Evolutionary conservation across 2,113 vertebrate species (phyloP), one percentile per base, ranked within the genome.

Genomic region (human (Homo sapiens)): DNA sequence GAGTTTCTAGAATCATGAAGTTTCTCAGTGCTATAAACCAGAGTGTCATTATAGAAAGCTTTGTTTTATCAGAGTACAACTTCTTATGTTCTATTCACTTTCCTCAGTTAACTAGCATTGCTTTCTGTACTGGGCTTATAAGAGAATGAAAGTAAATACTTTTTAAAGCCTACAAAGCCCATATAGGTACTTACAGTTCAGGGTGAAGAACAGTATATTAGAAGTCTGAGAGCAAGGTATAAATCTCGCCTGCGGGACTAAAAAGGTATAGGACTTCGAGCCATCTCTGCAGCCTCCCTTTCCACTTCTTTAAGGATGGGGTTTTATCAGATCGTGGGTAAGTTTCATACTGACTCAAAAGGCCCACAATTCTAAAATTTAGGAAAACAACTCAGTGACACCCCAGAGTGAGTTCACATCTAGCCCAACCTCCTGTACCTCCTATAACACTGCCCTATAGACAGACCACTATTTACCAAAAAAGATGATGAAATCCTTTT

Each of bases 231-330:
- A 66, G 45, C 86, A 82, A 92, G 79, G 73, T 75, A 57, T 61
- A 32, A 96, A 96, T 70, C 85, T 32, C n/a, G 64, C 79, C 94
- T 97, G 93, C 89, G 79, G 90, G 86, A 96, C 10, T 0, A 73
- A 55, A 50, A 75, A 76, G 16, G 89, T 93, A 9, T 45, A 79
- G 87, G 86, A 89, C 82, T 68, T 94, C 10, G 0, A 17, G 40
- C 43, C 91, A 95, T 83, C 75, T 91, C 89, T 84, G 83, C 9
- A 45, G 89, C 81, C 87, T 93, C 88, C 2, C 27, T 70, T 97
- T 84, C 90, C 72, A 83, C 96, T 97, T 95, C 95, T 97, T 64
- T 79, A 96, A 96, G 76, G 48, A 30, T 22, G 9, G 35, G n/a
- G 12, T 84, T 72, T 93, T 48, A 48, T 40, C 52, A 84, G 55